Conservation (phyloP, 2,797 vertebrate genomes). For the Sebastes kiyomatsui region DNA sequence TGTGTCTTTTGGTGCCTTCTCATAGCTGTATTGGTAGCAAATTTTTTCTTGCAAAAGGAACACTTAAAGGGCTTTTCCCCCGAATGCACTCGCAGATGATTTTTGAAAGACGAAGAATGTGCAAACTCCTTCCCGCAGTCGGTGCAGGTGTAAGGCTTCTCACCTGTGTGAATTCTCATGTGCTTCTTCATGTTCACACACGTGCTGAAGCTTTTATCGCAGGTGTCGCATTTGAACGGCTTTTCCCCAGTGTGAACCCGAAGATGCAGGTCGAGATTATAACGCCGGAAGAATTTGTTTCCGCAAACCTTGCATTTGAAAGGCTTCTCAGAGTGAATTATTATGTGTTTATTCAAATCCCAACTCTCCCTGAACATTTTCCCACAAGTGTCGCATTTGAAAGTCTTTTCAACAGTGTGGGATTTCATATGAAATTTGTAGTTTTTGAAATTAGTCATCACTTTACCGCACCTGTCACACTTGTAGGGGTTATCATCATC, state of each 20-base stretch:
- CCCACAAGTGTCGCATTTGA: slow-evolving; percentile 56
- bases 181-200: slow-evolving; percentile 59
- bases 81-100: slow-evolving; percentile 57
- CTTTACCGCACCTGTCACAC: slow-evolving; percentile 57
- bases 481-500: slow-evolving; percentile 42
- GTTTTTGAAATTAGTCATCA: slow-evolving; percentile 60
- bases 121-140: slow-evolving; percentile 62
- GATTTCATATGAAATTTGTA: slow-evolving; percentile 69
- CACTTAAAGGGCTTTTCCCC: slow-evolving; percentile 68
- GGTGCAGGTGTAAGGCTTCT: slow-evolving; percentile 60
- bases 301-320: slow-evolving; percentile 55
- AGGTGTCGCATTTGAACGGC: slow-evolving; percentile 53
- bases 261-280: slow-evolving; percentile 46
- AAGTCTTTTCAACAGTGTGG: slow-evolving; percentile 58
- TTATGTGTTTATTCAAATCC: slow-evolving; percentile 60
- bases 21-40: slow-evolving; percentile 44
- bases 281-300: slow-evolving; percentile 35
- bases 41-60: slow-evolving; percentile 43
- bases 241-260: slow-evolving; percentile 64
- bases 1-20: slow-evolving; percentile 57
- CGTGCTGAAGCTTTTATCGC: slow-evolving; percentile 47
- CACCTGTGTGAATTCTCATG: slow-evolving; percentile 51
- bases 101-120: slow-evolving; percentile 43
- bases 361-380: slow-evolving; percentile 63
- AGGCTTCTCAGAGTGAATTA: slow-evolving; percentile 53